Conservation (phyloP, 2,113 vertebrate genomes). For the Nibea coibor region DNA sequence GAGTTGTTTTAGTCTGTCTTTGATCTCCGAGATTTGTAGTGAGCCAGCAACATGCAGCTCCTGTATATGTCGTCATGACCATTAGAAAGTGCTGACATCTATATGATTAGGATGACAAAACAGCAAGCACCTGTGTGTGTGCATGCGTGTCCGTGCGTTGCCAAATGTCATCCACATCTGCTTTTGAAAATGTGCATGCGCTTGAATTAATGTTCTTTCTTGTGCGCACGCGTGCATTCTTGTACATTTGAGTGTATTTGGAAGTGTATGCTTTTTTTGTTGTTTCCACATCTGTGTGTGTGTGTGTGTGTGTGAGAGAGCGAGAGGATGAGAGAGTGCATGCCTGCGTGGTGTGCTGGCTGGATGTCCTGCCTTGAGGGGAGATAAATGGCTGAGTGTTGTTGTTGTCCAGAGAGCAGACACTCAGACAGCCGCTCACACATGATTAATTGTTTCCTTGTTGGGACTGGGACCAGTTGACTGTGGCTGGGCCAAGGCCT, state of each 20-base stretch:
- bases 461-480: conserved; percentile 79
- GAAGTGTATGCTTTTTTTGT: conserved; percentile 39
- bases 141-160: neutral
- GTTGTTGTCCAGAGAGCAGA: conserved; percentile 85
- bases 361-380: conserved; percentile 75
- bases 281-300: conserved; percentile 62
- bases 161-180: conserved; percentile 45
- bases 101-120: conserved; percentile 64
- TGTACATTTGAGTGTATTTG: conserved; percentile 12
- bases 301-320: conserved; percentile 31
- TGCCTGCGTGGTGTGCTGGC: conserved; percentile 77
- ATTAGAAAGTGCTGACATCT: conserved; percentile 69
- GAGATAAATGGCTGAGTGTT: conserved; percentile 79
- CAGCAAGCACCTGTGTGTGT: conserved; percentile 45
- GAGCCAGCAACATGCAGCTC: conserved; percentile 50
- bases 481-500: conserved; percentile 80
- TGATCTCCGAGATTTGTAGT: conserved; percentile 51
- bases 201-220: conserved; percentile 54
- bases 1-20: conserved; percentile 44
- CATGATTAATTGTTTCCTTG: conserved; percentile 87
- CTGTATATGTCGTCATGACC: conserved; percentile 60
- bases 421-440: conserved; percentile 84
- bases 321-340: conserved; percentile 63
- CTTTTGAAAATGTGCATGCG: conserved; percentile 8
- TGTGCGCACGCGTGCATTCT: conserved; percentile 1